Evolutionary conservation across 2,113 vertebrate species (phyloP).

Genomic region (Malaclemys terrapin): DNA sequence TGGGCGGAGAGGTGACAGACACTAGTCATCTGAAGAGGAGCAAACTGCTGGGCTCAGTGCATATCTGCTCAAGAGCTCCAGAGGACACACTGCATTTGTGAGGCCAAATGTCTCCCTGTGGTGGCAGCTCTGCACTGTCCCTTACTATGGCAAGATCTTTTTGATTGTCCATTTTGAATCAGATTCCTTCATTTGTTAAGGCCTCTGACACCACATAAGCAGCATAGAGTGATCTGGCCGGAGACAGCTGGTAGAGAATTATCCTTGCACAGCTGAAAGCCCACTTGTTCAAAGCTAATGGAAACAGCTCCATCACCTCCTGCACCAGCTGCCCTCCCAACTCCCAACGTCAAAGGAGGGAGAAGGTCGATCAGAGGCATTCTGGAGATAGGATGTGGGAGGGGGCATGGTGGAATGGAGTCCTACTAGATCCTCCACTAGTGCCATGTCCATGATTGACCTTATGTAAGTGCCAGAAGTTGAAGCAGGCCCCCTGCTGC

Average conservation of each 20-base stretch:
- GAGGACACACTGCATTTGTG: background rate
- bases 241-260: background rate
- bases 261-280: background rate
- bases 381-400: background rate
- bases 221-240: background rate
- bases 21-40: too few species aligned
- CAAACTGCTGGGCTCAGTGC: background rate
- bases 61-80: background rate
- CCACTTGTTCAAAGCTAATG: background rate
- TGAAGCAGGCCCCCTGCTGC: rapidly evolving
- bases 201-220: background rate
- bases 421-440: background rate
- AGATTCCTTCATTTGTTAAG: background rate
- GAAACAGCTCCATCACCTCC: background rate
- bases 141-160: background rate
- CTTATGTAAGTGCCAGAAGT: background rate
- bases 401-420: rapidly evolving
- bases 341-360: background rate
- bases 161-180: background rate
- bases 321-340: background rate
- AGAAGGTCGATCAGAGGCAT: background rate
- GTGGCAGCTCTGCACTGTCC: background rate
- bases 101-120: background rate
- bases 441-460: background rate
- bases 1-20: background rate